Base-by-base conservation (phyloP, 2,113 vertebrate genomes). In the Miniopterus natalensis region DNA sequence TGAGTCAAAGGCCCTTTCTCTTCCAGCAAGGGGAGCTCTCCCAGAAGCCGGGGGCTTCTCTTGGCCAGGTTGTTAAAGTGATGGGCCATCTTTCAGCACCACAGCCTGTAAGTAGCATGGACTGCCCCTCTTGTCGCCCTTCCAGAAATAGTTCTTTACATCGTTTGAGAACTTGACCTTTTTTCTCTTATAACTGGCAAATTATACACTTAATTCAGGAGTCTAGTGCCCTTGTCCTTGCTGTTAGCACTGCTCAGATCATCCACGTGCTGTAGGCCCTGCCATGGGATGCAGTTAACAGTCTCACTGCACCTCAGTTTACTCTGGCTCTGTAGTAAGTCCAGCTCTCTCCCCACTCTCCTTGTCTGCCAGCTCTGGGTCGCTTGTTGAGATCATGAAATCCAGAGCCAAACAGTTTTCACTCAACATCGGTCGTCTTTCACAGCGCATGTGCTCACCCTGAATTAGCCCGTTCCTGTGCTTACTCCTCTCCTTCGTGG, bases 221-320 rank as follows among this genome's bases (percentile, higher is more conserved):
- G 40, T 45, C 15, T 23, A 0, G 3, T 5, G 42, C 13, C 25
- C 31, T 81, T 42, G 25, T 17, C 27, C 81, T 49, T 10, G 8
- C 5, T 45, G 29, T 71, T 27, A 5, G 15, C 53, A 0, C 45
- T 9, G 42, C 21, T 7, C 21, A 3, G 27, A 29, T 55, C 11
- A 1, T 8, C 8, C 6, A 3, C 8, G 0, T 25, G n/a, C 27
- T 2, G 27, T 3, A 8, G 42, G 2, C 23, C 47, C 45, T 23
- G n/a, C 79, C 11, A 0, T 18, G 31, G 17, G 0, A 36, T 23
- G 21, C 42, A 0, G 57, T 27, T 0, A 0, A 23, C 0, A 4
- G 77, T 61, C 31, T 31, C 27, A 0, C 45, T 14, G 1, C 4
- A 0, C 36, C 59, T 27, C 45, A n/a, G 29, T 2, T 4, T 1